A percentile compares a stretch with the other conserved stretches of the same genome.
These are phyloP conservation scores for Plestiodon gilberti DNA, from an alignment of 2,113 vertebrate species.

Conservation along the genomic window DNA sequence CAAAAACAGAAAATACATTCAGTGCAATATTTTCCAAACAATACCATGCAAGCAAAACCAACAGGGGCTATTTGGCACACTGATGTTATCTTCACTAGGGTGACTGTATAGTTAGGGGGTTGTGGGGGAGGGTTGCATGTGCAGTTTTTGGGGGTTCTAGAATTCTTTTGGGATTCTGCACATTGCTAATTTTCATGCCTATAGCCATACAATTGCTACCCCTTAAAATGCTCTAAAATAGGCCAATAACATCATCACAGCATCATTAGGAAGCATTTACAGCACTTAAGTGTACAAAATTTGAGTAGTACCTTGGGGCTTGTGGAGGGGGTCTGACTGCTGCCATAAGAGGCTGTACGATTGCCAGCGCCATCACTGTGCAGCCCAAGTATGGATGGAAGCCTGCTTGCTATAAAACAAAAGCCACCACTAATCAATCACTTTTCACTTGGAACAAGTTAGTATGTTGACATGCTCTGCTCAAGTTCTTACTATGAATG, in stretches of 20 bases:
- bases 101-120: background rate
- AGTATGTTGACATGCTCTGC: background rate
- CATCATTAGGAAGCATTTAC: background rate
- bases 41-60: too few relatives aligned
- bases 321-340: conserved; percentile 80
- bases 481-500: background rate
- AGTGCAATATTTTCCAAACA: background rate
- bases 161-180: background rate
- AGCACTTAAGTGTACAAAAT: background rate
- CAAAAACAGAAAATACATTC: conserved; percentile 31
- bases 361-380: conserved; percentile 75
- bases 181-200: background rate
- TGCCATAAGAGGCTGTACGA: conserved; percentile 84
- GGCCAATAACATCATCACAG: background rate
- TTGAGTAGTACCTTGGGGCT: conserved; percentile 77
- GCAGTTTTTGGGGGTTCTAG: background rate
- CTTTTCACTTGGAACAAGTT: background rate
- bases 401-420: conserved; percentile 79
- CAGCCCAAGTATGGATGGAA: conserved; percentile 87
- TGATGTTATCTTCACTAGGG: background rate
- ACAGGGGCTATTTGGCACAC: background rate
- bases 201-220: background rate
- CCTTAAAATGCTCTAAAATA: background rate
- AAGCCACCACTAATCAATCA: background rate
- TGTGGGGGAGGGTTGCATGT: background rate